Conservation (phyloP, 37 sponge, comb jelly and placozoan species). For the Eunapius fragilis region DNA sequence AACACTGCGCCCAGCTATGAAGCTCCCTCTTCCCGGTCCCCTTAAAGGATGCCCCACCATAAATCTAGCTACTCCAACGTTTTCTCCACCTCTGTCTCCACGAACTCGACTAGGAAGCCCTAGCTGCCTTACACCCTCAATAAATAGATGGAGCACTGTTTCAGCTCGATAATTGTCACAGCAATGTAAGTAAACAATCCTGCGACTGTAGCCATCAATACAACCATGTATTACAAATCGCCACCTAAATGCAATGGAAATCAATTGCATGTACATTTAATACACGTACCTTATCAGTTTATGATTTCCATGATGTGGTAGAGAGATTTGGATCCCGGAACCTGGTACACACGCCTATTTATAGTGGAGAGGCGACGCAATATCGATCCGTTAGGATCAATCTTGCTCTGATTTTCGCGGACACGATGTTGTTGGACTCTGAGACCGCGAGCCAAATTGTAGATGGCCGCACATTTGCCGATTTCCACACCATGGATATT, state of each 20-base stretch:
- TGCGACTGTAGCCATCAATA: constrained; percentile 60
- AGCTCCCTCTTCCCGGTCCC: too few relatives aligned
- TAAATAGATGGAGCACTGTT: constrained; percentile 44
- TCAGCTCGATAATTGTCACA: constrained; percentile 39
- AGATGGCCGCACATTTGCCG: too few relatives aligned
- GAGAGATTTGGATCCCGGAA: too few relatives aligned
- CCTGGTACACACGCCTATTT: too few relatives aligned
- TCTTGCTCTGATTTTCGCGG: constrained; percentile 35
- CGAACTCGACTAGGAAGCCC: constrained; percentile 55
- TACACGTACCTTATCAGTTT: constrained; percentile 61
- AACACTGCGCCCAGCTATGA: too few relatives aligned
- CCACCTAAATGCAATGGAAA: too few relatives aligned
- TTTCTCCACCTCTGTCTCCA: constrained; percentile 63
- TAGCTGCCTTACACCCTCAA: constrained; percentile 12
- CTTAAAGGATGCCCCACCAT: constrained; percentile 64
- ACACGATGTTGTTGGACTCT: constrained; percentile 52
- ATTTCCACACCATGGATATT: too few relatives aligned
- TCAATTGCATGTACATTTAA: neutral
- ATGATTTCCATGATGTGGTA: constrained; percentile 63
- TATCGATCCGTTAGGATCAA: constrained; percentile 50
- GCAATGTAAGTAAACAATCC: constrained; percentile 34
- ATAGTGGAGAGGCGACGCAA: constrained; percentile 35
- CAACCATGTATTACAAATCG: constrained; percentile 63
- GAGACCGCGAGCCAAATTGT: constrained; percentile 11
- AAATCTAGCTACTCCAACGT: constrained; percentile 49